A percentile compares a stretch with the other conserved stretches of the same genome.
These are phyloP conservation scores for Arge pagana DNA, from an alignment of 2,888 invertebrate genomes.

Conservation along the genomic window DNA sequence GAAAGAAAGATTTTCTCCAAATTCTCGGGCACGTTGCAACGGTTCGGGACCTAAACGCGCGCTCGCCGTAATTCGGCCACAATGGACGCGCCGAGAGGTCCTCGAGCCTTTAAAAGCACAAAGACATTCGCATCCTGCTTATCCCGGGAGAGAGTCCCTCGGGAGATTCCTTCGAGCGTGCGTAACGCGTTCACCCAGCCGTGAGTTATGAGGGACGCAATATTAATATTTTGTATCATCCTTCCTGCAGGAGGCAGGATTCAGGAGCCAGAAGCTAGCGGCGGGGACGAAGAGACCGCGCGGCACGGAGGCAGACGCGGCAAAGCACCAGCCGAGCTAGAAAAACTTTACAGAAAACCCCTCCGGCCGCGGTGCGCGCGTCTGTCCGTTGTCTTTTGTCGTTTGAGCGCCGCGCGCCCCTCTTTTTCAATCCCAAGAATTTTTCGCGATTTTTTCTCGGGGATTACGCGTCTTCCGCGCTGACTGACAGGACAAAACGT, in stretches of 20 bases:
- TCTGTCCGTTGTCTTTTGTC: conserved; percentile 47
- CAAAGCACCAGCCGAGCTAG: no score
- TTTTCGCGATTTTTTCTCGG: conserved; percentile 21
- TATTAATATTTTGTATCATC: conserved; percentile 60
- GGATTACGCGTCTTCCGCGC: conserved; percentile 19
- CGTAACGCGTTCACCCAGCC: conserved; percentile 56
- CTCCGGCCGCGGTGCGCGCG: no score
- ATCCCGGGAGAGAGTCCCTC: conserved; percentile 48
- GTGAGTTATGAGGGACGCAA: conserved; percentile 58
- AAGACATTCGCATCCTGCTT: conserved; percentile 53
- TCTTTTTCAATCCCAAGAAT: conserved; percentile 25
- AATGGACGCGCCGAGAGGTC: conserved; percentile 39
- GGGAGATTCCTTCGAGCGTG: conserved; percentile 54
- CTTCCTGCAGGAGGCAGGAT: conserved; percentile 43
- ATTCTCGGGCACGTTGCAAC: conserved; percentile 38
- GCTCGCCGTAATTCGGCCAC: conserved; percentile 40
- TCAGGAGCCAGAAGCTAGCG: conserved; percentile 19
- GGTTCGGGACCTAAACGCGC: conserved; percentile 48
- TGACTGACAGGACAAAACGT: conserved; percentile 29
- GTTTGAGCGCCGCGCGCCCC: conserved; percentile 39
- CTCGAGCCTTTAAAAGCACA: conserved; percentile 49
- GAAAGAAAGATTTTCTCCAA: conserved; percentile 26
- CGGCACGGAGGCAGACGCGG: not conserved
- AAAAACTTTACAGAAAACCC: no score
- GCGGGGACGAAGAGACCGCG: not conserved